These are phyloP conservation scores for Astyanax mexicanus DNA, from an alignment of 2,797 vertebrate genomes.

Conservation along the genomic window DNA sequence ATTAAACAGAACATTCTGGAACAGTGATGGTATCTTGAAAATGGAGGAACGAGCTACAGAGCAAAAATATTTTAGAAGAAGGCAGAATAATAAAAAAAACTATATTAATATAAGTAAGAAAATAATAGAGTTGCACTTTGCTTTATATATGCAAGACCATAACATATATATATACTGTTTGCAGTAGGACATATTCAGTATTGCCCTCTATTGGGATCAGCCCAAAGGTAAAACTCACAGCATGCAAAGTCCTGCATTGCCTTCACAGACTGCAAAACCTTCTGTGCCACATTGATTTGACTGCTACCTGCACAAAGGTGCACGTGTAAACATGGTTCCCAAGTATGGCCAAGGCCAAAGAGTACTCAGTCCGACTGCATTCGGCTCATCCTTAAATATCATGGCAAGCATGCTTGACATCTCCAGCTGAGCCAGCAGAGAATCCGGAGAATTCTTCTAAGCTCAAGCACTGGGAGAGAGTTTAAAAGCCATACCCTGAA, in stretches of 20 bases:
- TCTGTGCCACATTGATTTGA: conserved; percentile 31
- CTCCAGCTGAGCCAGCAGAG: conserved; percentile 37
- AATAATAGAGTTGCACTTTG: too few relatives aligned
- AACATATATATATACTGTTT: too few relatives aligned
- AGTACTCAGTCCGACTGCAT: conserved; percentile 15
- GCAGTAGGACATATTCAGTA: too few relatives aligned
- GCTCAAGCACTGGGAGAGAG: conserved; percentile 6
- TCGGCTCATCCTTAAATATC: conserved; percentile 17
- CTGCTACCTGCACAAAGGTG: conserved; percentile 21
- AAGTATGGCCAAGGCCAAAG: conserved; percentile 16
- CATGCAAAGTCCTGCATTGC: background rate
- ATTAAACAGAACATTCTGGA: too few relatives aligned
- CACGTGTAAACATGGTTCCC: conserved; percentile 11
- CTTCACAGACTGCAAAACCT: background rate
- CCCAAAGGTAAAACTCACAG: background rate
- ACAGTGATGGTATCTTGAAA: too few relatives aligned
- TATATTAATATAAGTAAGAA: too few relatives aligned
- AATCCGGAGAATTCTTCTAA: conserved; percentile 26
- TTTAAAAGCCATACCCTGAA: conserved; percentile 5
- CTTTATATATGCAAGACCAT: too few relatives aligned
- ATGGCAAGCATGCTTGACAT: conserved; percentile 30
- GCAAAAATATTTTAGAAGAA: too few relatives aligned
- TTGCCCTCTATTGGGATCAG: too few relatives aligned
- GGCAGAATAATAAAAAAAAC: too few relatives aligned
- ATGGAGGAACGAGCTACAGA: too few relatives aligned